Evolutionary conservation across 2,113 vertebrate genomes (phyloP).

Genomic region (Nicator chloris): DNA sequence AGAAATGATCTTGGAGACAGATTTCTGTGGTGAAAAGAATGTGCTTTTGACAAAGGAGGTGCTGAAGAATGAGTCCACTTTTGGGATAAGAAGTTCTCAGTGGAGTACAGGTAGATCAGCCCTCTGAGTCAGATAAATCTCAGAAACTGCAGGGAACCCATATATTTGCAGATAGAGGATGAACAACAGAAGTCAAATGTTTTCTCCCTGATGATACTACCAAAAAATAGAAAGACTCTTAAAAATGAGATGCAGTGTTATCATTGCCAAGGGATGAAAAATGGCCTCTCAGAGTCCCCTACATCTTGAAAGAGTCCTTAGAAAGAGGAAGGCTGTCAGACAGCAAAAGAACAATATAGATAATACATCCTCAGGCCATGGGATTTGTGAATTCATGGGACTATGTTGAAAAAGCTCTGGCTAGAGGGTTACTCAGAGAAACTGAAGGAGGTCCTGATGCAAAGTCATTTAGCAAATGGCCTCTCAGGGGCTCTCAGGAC

Average conservation of each 20-base stretch:
- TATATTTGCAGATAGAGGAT: not conserved
- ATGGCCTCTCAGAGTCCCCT: not conserved
- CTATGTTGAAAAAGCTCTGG: not conserved
- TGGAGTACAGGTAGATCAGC: not conserved
- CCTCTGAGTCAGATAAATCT: not conserved
- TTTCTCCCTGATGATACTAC: not conserved
- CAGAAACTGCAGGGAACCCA: not conserved
- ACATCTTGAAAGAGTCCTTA: not conserved
- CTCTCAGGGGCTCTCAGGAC: not conserved
- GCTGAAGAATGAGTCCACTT: not conserved
- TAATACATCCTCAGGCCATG: not conserved
- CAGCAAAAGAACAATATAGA: not conserved
- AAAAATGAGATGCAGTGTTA: not conserved
- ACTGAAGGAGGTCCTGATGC: not conserved
- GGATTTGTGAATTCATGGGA: not conserved
- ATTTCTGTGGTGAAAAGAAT: not conserved
- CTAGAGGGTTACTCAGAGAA: not conserved
- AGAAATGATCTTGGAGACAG: not conserved
- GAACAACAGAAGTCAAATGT: not conserved
- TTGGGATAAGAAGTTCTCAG: not conserved
- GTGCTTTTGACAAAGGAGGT: not conserved
- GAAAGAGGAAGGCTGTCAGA: not conserved
- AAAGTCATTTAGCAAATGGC: not conserved
- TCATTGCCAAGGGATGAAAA: not conserved
- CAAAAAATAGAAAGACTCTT: not conserved